These are phyloP conservation scores for Sarcophaga carnaria DNA, from an alignment of 2,888 invertebrate genomes.

Conservation along the genomic window DNA sequence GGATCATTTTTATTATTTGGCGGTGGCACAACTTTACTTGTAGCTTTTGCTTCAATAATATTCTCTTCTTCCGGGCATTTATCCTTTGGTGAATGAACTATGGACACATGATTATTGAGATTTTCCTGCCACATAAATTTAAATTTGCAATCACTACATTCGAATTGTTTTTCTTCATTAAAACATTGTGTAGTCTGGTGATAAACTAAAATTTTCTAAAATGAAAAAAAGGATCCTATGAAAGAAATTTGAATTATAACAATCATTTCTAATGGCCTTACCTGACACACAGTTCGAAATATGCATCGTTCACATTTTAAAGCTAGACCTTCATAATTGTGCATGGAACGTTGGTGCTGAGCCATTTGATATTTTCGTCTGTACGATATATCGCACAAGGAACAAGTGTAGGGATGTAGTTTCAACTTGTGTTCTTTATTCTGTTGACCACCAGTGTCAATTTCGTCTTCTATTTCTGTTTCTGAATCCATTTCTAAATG, in stretches of 20 bases:
- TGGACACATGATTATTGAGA: slow-evolving; percentile 74
- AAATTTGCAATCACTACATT: slow-evolving; percentile 77
- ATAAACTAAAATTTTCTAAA: slow-evolving; percentile 82
- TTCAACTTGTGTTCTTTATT: slow-evolving; percentile 39
- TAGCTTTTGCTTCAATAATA: not conserved
- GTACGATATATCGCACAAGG: slow-evolving; percentile 76
- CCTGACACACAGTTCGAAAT: slow-evolving; percentile 83
- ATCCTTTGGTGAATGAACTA: slow-evolving; percentile 70
- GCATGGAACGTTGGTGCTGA: slow-evolving; percentile 78
- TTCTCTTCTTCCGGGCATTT: slow-evolving; percentile 33
- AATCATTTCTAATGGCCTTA: slow-evolving; percentile 64
- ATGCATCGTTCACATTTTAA: slow-evolving; percentile 83
- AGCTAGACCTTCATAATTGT: slow-evolving; percentile 82
- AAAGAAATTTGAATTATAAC: not conserved
- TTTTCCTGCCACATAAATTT: slow-evolving; percentile 81
- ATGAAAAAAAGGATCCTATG: slow-evolving; percentile 75
- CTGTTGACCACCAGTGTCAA: not conserved
- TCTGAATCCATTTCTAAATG: slow-evolving; percentile 80
- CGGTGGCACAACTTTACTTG: slow-evolving; percentile 32
- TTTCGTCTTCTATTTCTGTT: slow-evolving; percentile 77
- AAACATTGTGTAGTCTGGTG: slow-evolving; percentile 82
- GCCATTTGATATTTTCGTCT: slow-evolving; percentile 77
- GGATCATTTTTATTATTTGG: slow-evolving; percentile 56
- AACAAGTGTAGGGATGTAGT: slow-evolving; percentile 74
- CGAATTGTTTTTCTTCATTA: slow-evolving; percentile 76